Evolutionary conservation across 2,113 vertebrate species (phyloP).

Genomic region (Dicaeum eximium): DNA sequence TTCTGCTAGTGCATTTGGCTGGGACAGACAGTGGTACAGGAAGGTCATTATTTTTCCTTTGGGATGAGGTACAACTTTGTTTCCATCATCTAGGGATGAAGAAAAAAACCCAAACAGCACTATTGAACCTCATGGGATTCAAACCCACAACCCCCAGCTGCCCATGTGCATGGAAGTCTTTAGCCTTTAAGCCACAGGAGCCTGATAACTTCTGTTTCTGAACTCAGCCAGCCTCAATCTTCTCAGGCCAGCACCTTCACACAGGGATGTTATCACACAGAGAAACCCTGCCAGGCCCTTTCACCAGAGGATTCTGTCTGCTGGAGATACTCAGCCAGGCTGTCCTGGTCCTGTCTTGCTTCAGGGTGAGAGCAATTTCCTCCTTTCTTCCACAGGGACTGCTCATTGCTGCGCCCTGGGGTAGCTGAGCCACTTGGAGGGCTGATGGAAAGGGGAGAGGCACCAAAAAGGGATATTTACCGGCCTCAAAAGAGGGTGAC

Average conservation of each 20-base stretch:
- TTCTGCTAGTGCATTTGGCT: not conserved
- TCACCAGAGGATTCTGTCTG: not conserved
- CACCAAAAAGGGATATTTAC: not conserved
- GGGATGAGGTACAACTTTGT: not conserved
- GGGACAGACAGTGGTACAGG: not conserved
- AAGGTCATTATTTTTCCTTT: not conserved
- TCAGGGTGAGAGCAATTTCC: not conserved
- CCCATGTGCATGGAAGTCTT: not conserved
- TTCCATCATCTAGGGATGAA: not conserved
- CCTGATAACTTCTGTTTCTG: not conserved
- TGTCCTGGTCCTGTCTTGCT: not conserved
- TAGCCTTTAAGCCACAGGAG: not conserved
- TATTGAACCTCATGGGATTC: not conserved
- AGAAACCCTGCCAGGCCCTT: not conserved
- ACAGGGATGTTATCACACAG: not conserved
- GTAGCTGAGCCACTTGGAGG: not conserved
- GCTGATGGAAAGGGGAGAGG: not conserved
- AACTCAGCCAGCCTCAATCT: not conserved
- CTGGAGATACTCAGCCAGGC: not conserved
- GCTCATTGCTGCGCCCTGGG: accelerated
- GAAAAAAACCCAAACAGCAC: not conserved
- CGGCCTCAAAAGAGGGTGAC: not conserved
- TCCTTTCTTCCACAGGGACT: not conserved
- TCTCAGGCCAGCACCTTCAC: not conserved
- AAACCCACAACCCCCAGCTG: not conserved